Evolutionary conservation across 2,888 invertebrate genomes (phyloP).

Genomic region (Xylota segnis): DNA sequence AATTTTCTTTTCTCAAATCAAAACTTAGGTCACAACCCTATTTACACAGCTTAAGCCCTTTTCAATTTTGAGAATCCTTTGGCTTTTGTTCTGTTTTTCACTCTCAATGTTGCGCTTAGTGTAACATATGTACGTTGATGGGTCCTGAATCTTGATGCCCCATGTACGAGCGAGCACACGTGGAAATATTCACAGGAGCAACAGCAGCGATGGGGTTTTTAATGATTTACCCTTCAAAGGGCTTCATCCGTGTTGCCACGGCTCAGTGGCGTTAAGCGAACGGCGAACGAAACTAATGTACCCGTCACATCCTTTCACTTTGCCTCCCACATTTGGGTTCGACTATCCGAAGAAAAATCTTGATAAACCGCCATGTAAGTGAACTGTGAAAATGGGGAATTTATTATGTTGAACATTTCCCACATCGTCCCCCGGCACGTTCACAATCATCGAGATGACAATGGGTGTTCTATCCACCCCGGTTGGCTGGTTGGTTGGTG

Average conservation of each 20-base stretch:
- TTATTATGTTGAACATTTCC: constrained; percentile 47
- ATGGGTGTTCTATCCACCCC: constrained; percentile 5
- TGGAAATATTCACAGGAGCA: constrained; percentile 7
- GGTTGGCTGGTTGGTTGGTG: background rate
- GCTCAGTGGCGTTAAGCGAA: constrained; percentile 14
- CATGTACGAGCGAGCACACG: background rate
- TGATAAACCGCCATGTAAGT: constrained; percentile 51
- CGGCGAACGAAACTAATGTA: constrained; percentile 10
- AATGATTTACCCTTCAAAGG: constrained; percentile 29
- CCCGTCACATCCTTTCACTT: constrained; percentile 19
- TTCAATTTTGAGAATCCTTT: constrained; percentile 26
- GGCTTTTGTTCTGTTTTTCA: background rate
- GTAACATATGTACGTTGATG: constrained; percentile 44
- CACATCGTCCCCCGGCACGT: constrained; percentile 15
- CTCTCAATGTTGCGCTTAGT: constrained; percentile 45
- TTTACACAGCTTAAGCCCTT: background rate
- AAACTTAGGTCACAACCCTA: background rate
- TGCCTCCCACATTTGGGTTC: background rate
- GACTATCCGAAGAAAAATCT: constrained; percentile 26
- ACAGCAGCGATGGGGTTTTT: constrained; percentile 7
- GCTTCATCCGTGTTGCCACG: background rate
- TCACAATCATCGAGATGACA: constrained; percentile 33
- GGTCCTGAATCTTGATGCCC: constrained; percentile 24
- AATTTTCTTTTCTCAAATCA: background rate
- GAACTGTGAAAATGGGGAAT: constrained; percentile 55